phyloP scores from a whole-genome alignment of 2,888 invertebrate genomes.

The Nebria salina region DNA sequence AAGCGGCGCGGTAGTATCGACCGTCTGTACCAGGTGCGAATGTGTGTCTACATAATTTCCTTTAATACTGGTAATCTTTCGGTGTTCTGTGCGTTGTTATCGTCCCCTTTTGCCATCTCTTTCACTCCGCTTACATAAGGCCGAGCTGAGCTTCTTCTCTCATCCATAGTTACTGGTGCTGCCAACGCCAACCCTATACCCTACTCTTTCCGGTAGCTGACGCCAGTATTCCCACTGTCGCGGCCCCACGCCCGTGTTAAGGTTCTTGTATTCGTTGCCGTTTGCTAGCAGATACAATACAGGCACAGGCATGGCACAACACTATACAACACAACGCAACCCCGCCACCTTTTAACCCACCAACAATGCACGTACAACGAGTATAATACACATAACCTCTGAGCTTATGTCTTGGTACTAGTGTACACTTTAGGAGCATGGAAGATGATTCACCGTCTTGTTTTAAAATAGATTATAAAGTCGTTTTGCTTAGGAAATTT shows the following conservation, averaged over 20 bases:
- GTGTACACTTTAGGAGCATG: slow-evolving; percentile 33
- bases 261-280: slow-evolving; percentile 22
- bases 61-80: slow-evolving; percentile 53
- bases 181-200: neutral
- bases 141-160: slow-evolving; percentile 11
- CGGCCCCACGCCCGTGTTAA: slow-evolving; percentile 18
- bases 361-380: slow-evolving; percentile 6
- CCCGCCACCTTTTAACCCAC: neutral
- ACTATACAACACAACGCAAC: too few relatives aligned
- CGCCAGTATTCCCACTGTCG: slow-evolving; percentile 12
- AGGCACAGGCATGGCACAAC: neutral
- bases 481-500: slow-evolving; percentile 43
- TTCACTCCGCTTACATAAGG: slow-evolving; percentile 35
- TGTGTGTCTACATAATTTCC: slow-evolving; percentile 52
- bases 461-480: slow-evolving; percentile 43
- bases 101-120: slow-evolving; percentile 45
- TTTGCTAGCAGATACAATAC: neutral
- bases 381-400: slow-evolving; percentile 36
- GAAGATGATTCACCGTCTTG: slow-evolving; percentile 37
- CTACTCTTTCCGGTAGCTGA: slow-evolving; percentile 30
- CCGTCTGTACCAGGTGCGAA: slow-evolving; percentile 51
- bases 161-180: neutral
- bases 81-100: slow-evolving; percentile 49
- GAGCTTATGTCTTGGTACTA: slow-evolving; percentile 32
- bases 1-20: slow-evolving; percentile 46